Evolutionary conservation across 2,888 invertebrate genomes (phyloP), one percentile per base, ranked within the genome.

Genomic region (Hyppa rectilinea): DNA sequence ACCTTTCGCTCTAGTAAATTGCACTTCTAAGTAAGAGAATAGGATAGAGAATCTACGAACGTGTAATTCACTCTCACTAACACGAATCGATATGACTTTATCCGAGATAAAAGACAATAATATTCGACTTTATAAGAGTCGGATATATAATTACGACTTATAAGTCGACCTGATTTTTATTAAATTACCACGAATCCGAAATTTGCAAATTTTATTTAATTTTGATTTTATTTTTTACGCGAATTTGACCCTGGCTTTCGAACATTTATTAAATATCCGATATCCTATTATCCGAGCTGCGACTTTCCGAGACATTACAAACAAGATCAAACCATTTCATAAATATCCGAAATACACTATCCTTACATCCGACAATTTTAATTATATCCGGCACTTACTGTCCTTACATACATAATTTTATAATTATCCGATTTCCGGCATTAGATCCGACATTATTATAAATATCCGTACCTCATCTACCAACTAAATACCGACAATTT

Each of bases 241-340:
- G 12, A 66, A 47, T 17, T 66, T 65, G 66, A 68, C 68, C 68
- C 70, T 68, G 68, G 45, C 17, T 53, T 10, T 69, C 36, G 43
- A n/a, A 69, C 17, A 69, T 69, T 69, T 68, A 69, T 36, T 29
- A 52, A 68, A 53, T 69, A 52, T 68, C 53, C 45, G 68, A 70
- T 47, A 29, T 45, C 38, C 12, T 70, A 43, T 4, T 26, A 71
- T 36, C 61, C 29, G 72, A 61, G 72, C 61, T 71, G 31, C 61
- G n/a, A 26, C 23, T 56, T 38, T 47, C 34, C 34, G 36, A 69
- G 12, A 45, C 2, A n/a, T n/a, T 29, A 20, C 2, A 36, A 34
- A 45, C 14, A 26, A 52, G 12, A 67, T 38, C 17, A 36, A 47
- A 65, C 12, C 29, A 5, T 52, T 36, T 17, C 9, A 45, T 29